Evolutionary conservation across 2,113 vertebrate genomes (phyloP).

Genomic region (Entosphenus tridentatus): DNA sequence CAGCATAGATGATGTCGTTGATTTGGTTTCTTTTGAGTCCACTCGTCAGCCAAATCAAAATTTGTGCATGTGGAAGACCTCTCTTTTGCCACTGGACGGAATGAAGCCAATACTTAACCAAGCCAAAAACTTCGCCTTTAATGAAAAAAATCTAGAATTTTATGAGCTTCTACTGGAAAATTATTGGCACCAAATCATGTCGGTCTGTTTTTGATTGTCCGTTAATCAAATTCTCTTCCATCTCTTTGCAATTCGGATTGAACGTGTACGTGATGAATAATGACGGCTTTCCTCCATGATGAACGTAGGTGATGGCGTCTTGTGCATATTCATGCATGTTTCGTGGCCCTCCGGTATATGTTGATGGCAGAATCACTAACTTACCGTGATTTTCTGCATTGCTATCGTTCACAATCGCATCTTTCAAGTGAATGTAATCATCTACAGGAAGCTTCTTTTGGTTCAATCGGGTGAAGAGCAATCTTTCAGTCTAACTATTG

Average conservation of each 20-base stretch:
- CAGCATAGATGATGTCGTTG: not conserved
- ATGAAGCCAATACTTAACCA: not conserved
- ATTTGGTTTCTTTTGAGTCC: not conserved
- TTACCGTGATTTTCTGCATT: not conserved
- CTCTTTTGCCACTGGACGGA: not conserved
- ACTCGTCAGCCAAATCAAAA: not conserved
- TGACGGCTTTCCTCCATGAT: not conserved
- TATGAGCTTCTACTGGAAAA: not conserved
- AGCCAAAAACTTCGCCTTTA: not conserved
- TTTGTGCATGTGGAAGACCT: not conserved
- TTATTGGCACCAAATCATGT: not conserved
- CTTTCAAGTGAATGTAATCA: not conserved
- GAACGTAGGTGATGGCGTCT: not conserved
- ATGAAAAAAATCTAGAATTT: not conserved
- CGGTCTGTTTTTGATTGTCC: not conserved
- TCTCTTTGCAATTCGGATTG: not conserved
- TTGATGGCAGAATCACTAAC: not conserved
- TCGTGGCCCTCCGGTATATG: not conserved
- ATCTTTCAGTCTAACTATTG: not conserved
- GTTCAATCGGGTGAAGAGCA: not conserved
- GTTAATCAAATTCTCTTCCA: not conserved
- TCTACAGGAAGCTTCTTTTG: not conserved
- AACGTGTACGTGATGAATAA: not conserved
- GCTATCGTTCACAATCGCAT: not conserved
- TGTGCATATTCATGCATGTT: not conserved